A percentile compares a stretch with the other conserved stretches of the same genome.
These are phyloP conservation scores for Nothocercus julius DNA, from an alignment of 2,113 vertebrate species.

Conservation along the genomic window DNA sequence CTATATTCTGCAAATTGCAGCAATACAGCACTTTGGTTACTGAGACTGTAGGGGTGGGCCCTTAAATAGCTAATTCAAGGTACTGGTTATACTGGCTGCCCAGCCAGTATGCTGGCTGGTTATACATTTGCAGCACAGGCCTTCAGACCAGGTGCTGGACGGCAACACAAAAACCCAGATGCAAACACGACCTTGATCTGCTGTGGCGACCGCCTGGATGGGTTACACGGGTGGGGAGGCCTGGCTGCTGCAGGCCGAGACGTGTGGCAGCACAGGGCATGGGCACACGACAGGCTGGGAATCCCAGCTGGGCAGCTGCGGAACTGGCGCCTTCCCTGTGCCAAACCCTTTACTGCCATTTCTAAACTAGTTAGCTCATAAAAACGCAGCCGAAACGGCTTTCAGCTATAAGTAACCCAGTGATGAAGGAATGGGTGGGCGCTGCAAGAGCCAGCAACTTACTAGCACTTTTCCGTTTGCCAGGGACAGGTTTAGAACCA, in stretches of 20 bases:
- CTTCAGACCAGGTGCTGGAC: neutral
- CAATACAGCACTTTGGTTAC: neutral
- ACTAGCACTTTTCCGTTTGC: neutral
- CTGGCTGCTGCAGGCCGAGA: neutral
- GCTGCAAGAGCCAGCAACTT: neutral
- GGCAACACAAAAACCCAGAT: neutral
- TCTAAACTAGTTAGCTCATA: neutral
- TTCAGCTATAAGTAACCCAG: neutral
- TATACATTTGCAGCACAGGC: neutral
- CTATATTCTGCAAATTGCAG: neutral
- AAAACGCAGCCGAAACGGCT: neutral
- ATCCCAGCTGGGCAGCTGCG: neutral
- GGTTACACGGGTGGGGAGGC: neutral
- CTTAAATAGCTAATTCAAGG: neutral
- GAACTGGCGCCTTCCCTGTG: neutral
- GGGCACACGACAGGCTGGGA: neutral
- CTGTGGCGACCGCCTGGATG: neutral
- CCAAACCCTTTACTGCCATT: neutral
- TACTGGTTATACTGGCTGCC: neutral
- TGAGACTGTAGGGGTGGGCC: neutral
- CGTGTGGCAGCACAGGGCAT: neutral
- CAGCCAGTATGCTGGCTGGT: too few species aligned
- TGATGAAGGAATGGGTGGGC: neutral
- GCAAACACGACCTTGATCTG: neutral
- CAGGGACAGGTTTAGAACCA: slow-evolving; percentile 97